Evolutionary conservation across 2,797 vertebrate genomes (phyloP), one percentile per base, ranked within the genome.

Genomic region (Coracias cyanogaster): DNA sequence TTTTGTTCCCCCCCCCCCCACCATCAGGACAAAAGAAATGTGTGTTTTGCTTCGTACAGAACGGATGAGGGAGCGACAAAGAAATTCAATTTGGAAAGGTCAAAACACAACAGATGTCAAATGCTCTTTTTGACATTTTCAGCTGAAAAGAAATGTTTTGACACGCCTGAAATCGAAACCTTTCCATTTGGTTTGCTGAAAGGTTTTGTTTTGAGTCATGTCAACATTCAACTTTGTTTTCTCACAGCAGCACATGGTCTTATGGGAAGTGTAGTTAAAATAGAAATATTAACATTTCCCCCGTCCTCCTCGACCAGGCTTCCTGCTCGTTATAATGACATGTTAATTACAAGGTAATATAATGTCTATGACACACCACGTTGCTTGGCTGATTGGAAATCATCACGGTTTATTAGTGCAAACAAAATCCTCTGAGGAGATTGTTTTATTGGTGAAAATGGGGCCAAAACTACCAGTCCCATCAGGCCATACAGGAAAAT

Each of bases 71-170:
- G 82, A 93, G 66, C 6, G 22, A 93, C 88, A 90, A 79, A 94
- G 93, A 96, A 93, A 94, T 93, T 86, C 93, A 94, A 84, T 95
- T 96, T 96, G 80, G 91, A 96, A 96, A 96, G 96, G 96, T 95
- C 96, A 95, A 43, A 95, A 83, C 87, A 93, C 58, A 95, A 72
- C 95, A 97, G 96, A 97, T 95, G 95, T 96, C 96, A 96, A 96
- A 93, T 66, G 92, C 82, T 95, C 82, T 93, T 94, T 94, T 79
- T 94, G 93, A 96, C 93, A 94, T 94, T 95, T 96, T 88, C 96
- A 90, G 87, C 60, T 49, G 96, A 93, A 93, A 82, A 96, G 93
- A 94, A 96, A 96, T 87, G 89, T 95, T 96, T 94, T 19, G 3
- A 92, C 92, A 77, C 0, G 90, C 78, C 83, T 95, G 93, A 96